A percentile compares a stretch with the other conserved stretches of the same genome.
Evolutionary conservation across 2,113 vertebrate genomes (phyloP).

Genomic region (Ivindomyrus marchei): DNA sequence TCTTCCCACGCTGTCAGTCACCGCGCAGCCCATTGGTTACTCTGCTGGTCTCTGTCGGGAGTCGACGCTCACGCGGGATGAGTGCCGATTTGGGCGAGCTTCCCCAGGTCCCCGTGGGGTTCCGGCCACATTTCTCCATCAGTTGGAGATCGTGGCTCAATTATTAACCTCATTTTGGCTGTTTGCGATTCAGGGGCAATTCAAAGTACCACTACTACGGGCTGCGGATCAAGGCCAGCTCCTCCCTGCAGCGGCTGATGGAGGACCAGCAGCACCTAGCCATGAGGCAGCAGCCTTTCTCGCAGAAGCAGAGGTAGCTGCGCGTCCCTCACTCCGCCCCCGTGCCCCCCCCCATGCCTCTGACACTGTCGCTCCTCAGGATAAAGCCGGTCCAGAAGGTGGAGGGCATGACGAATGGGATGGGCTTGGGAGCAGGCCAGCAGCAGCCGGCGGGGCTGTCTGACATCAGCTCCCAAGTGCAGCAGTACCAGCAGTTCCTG

Average conservation of each 20-base stretch:
- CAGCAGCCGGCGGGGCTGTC: conserved; percentile 64
- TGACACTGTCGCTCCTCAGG: conserved; percentile 44
- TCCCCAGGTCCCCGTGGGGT: neutral
- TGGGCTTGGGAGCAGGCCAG: conserved; percentile 68
- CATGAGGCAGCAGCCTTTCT: conserved; percentile 89
- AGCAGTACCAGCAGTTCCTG: conserved; percentile 90
- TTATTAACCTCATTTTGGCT: neutral
- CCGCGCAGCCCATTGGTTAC: neutral
- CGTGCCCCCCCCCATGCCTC: neutral
- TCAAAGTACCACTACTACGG: conserved; percentile 94
- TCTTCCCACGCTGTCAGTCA: neutral
- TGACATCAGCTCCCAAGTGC: conserved; percentile 87
- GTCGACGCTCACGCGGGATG: neutral
- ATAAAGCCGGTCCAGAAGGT: conserved; percentile 88
- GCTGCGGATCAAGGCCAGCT: conserved; percentile 84
- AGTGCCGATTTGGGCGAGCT: neutral
- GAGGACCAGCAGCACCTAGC: conserved; percentile 90
- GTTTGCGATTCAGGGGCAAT: conserved; percentile 68
- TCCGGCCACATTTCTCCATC: neutral
- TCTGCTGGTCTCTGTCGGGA: neutral
- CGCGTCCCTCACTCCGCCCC: too few relatives aligned
- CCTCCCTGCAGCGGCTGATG: conserved; percentile 80
- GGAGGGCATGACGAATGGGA: conserved; percentile 86
- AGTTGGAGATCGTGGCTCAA: neutral
- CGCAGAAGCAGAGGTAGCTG: conserved; percentile 83